Evolutionary conservation across 1,140 invertebrate species (phyloP).

Genomic region (Laupala kohalensis): DNA sequence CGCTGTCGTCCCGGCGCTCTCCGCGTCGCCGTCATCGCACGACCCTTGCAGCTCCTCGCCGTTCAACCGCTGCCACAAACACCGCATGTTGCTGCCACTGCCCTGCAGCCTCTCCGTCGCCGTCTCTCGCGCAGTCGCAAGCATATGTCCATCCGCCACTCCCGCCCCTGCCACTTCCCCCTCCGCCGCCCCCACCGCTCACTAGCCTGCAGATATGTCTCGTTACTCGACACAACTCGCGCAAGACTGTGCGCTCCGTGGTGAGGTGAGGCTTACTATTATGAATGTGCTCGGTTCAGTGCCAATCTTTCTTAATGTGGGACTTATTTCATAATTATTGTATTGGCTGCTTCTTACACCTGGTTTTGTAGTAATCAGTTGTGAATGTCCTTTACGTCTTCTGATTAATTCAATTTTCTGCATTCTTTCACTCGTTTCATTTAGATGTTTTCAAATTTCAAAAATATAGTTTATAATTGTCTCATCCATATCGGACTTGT

Average conservation of each 20-base stretch:
- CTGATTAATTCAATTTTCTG: too few species aligned
- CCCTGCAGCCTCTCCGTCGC: slow-evolving; percentile 16
- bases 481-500: too few species aligned
- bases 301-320: too few species aligned
- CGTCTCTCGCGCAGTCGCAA: slow-evolving; percentile 19
- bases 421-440: too few species aligned
- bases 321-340: too few species aligned
- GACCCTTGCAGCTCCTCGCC: background rate
- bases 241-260: slow-evolving; percentile 40
- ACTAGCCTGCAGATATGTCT: slow-evolving; percentile 39
- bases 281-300: too few species aligned
- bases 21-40: background rate
- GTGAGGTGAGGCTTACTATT: slow-evolving; percentile 39
- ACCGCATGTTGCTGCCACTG: background rate
- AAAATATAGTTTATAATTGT: too few species aligned
- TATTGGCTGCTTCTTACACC: too few species aligned
- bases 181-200: slow-evolving; percentile 19
- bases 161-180: slow-evolving; percentile 28
- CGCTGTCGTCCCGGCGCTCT: background rate
- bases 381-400: too few species aligned
- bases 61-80: background rate
- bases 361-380: too few species aligned
- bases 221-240: slow-evolving; percentile 23
- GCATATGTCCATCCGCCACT: slow-evolving; percentile 22
- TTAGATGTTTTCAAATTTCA: too few species aligned